Conservation (phyloP, 2,113 vertebrate species). For the Isichthys henryi region DNA sequence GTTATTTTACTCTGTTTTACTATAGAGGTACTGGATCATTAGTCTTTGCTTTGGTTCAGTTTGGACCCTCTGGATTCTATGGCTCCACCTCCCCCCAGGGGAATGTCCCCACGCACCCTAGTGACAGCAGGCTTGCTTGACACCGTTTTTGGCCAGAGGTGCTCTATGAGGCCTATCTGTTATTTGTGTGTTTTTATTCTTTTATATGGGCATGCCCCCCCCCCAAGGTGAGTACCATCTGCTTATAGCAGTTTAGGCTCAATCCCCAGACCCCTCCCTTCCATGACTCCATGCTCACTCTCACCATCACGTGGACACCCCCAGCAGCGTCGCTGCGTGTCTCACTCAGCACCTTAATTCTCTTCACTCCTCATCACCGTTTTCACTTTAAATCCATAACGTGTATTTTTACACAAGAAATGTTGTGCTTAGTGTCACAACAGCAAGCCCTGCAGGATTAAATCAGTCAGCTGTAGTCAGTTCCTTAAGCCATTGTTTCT, state of each 20-base stretch:
- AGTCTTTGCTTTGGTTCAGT: background rate
- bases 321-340: background rate
- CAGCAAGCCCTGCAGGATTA: background rate
- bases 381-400: background rate
- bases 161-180: background rate
- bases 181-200: background rate
- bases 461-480: background rate
- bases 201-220: background rate
- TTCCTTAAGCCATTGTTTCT: background rate
- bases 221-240: background rate
- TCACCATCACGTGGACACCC: background rate
- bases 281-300: background rate
- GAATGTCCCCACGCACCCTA: background rate
- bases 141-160: background rate
- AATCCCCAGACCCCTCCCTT: background rate
- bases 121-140: background rate
- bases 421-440: background rate
- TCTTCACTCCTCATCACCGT: background rate
- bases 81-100: background rate
- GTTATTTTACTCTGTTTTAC: background rate
- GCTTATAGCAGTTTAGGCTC: background rate
- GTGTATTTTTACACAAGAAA: background rate
- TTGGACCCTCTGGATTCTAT: background rate
- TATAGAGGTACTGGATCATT: background rate
- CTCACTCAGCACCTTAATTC: background rate